Percentiles rank a stretch among this genome's conserved stretches.
These are phyloP conservation scores for Macropodus opercularis DNA, from an alignment of 2,797 vertebrate genomes.

Conservation along the genomic window DNA sequence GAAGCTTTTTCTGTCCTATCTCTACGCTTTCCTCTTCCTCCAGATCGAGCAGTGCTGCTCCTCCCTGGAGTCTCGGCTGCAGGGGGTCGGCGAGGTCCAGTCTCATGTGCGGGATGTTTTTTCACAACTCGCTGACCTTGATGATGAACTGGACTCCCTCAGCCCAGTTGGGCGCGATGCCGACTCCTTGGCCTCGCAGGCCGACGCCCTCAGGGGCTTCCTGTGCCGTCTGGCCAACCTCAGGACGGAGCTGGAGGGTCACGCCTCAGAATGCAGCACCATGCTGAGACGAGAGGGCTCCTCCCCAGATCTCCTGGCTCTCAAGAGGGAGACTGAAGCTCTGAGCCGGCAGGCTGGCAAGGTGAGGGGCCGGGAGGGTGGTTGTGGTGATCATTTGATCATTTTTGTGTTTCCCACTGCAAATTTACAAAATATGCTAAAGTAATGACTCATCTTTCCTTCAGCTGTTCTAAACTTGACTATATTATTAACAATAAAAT, in stretches of 20 bases:
- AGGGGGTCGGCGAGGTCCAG: conserved; percentile 93
- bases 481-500: too few species aligned
- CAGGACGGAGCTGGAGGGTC: conserved; percentile 85
- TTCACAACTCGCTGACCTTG: conserved; percentile 91
- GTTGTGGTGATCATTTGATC: background rate
- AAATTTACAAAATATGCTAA: background rate
- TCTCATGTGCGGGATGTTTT: conserved; percentile 92
- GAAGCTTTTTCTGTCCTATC: too few species aligned
- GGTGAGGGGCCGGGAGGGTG: conserved; percentile 46
- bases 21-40: background rate
- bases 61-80: conserved; percentile 90
- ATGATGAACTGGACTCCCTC: conserved; percentile 94
- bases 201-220: conserved; percentile 87
- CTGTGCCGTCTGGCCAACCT: conserved; percentile 85
- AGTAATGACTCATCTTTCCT: background rate
- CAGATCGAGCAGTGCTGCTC: conserved; percentile 87
- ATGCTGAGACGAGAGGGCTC: conserved; percentile 95
- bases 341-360: conserved; percentile 92
- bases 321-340: conserved; percentile 92
- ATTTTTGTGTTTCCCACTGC: background rate
- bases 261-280: conserved; percentile 85
- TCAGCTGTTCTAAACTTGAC: background rate
- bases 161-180: conserved; percentile 90
- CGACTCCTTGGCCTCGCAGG: conserved; percentile 94
- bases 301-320: conserved; percentile 90